Base-by-base conservation (phyloP, 2,113 vertebrate genomes). In the Alaudala cheleensis region DNA sequence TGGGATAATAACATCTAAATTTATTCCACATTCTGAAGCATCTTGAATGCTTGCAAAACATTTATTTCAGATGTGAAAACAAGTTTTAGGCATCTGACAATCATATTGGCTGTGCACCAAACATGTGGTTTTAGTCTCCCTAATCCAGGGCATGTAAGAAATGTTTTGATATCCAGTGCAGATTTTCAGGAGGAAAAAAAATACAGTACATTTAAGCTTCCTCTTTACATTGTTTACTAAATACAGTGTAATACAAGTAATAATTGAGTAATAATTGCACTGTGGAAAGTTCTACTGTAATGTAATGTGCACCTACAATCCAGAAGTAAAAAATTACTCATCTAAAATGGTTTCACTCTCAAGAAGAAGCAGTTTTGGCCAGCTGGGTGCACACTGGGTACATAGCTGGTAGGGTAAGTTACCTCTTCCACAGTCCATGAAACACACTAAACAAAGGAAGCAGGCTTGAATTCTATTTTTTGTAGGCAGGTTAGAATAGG, bases 21-120 rank as follows among this genome's bases (percentile, higher is more conserved):
- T 97, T 95, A 97, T 95, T 96, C 96, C 94, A 95, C 70, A 95
- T 91, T 94, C 86, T 53, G 72, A 73, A 86, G 23, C 78, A 64
- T 89, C 42, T 37, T 80, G 44, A 93, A 24, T 88, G 80, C 91
- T 95, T 95, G 71, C 20, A 94, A 95, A 84, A 93, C 80, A 84
- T 45, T 94, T 3, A 73, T 93, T 92, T 93, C 53, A 85, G 78
- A 77, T 31, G 40, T 51, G 79, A 76, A 54, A 88, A 54, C 29
- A 37, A 77, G n/a, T 33, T 65, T 57, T 60, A 79, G 23, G 33
- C 53, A 90, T 76, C 11, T 81, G 58, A 58, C 76, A 93, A 40
- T 31, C 72, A 86, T 64, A 81, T 29, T 80, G 39, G 29, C 85
- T 86, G 90, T 60, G 58, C 49, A 91, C 33, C 53, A 76, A 74